Conservation (phyloP, 2,113 vertebrate genomes). For the Colius striatus region DNA sequence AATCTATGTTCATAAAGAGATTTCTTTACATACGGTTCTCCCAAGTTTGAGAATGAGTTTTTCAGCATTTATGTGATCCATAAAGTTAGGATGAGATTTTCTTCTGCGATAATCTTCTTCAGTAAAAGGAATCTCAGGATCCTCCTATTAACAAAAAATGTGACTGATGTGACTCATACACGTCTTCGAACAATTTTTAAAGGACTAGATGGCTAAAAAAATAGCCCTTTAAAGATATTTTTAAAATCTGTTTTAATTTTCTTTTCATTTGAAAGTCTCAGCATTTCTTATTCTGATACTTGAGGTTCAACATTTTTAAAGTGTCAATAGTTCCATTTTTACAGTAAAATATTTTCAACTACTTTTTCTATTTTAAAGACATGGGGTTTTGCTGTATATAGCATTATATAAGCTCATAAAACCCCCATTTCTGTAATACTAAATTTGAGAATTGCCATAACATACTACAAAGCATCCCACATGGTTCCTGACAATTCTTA, state of each 20-base stretch:
- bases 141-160: constrained; percentile 74
- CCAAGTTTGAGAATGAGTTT: constrained; percentile 87
- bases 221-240: not conserved
- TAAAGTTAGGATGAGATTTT: constrained; percentile 86
- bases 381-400: not conserved
- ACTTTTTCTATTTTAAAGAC: not conserved
- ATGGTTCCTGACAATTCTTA: not conserved
- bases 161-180: not conserved
- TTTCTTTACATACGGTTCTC: constrained; percentile 82
- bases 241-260: not conserved
- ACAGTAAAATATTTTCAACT: not conserved
- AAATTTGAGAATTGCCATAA: not conserved
- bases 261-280: not conserved
- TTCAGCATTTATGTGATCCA: constrained; percentile 84
- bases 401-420: not conserved
- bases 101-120: constrained; percentile 88
- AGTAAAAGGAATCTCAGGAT: constrained; percentile 80
- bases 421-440: not conserved
- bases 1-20: not conserved
- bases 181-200: not conserved
- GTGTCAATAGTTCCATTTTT: not conserved
- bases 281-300: not conserved
- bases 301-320: not conserved
- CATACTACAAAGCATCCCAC: fast-evolving
- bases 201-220: not conserved